These are phyloP conservation scores for Merodon equestris DNA, from an alignment of 2,888 invertebrate species.

Conservation along the genomic window DNA sequence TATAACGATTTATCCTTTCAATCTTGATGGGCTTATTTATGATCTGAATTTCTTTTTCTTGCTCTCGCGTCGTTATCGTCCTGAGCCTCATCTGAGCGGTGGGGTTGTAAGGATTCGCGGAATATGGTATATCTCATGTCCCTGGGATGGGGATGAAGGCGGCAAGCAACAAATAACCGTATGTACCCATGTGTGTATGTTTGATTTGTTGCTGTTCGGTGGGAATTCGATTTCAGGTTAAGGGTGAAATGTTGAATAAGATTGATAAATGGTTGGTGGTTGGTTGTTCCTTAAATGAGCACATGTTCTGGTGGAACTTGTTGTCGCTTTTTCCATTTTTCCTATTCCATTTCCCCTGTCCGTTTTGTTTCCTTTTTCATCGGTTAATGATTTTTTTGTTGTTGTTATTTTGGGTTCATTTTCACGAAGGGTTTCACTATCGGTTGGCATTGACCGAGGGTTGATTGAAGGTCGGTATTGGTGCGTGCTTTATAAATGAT, in stretches of 20 bases:
- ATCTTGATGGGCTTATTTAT: constrained; percentile 66
- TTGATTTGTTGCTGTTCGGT: constrained; percentile 6
- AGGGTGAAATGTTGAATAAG: constrained; percentile 10
- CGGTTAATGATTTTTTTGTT: too few species aligned
- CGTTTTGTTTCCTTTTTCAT: not conserved
- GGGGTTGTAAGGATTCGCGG: constrained; percentile 1
- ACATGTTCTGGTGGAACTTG: constrained; percentile 46
- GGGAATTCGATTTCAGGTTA: not conserved
- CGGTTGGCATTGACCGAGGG: constrained; percentile 5
- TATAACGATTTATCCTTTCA: constrained; percentile 59
- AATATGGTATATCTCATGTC: constrained; percentile 11
- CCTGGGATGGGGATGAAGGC: constrained; percentile 19
- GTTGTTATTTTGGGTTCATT: constrained; percentile 16
- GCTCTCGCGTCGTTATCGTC: constrained; percentile 23
- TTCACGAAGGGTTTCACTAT: constrained; percentile 26
- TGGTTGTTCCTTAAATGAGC: constrained; percentile 43
- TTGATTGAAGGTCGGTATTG: not conserved
- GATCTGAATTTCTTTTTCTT: constrained; percentile 51
- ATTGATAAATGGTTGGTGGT: constrained; percentile 43
- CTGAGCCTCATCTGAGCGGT: too few species aligned
- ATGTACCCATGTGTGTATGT: not conserved
- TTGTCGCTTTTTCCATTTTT: constrained; percentile 12
- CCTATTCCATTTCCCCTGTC: too few species aligned
- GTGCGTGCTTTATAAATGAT: constrained; percentile 34
- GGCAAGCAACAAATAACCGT: constrained; percentile 25